These are phyloP conservation scores for Pavo muticus DNA, from an alignment of 2,113 vertebrate genomes.

Conservation along the genomic window DNA sequence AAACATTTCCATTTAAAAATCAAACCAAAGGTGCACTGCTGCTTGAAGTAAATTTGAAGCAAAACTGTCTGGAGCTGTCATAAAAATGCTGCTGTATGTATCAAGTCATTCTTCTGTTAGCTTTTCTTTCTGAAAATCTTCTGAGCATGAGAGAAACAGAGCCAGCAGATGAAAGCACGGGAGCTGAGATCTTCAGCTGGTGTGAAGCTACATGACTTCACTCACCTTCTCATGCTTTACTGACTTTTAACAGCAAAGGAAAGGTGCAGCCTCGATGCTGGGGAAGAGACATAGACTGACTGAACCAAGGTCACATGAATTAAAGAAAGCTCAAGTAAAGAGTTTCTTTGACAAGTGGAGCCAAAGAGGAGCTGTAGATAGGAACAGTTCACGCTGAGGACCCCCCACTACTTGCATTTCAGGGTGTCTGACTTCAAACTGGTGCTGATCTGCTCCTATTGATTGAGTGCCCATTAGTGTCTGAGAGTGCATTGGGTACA, in stretches of 20 bases:
- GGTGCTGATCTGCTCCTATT: background rate
- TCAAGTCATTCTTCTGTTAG: background rate
- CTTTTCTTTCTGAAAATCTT: constrained; percentile 13
- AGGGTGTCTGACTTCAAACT: background rate
- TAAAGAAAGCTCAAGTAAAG: background rate
- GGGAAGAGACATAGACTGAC: background rate
- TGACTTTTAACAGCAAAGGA: background rate
- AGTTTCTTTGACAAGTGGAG: background rate
- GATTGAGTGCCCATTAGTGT: background rate
- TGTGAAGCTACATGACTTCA: background rate
- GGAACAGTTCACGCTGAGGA: background rate
- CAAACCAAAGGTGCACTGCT: constrained; percentile 24
- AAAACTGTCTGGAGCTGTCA: background rate
- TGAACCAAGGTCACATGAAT: background rate
- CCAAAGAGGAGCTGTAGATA: background rate
- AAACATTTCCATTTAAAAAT: constrained; percentile 51
- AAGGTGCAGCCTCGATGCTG: background rate
- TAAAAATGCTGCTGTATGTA: background rate
- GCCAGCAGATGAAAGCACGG: constrained; percentile 23
- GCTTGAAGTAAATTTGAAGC: background rate
- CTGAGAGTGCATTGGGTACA: background rate
- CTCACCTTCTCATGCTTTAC: background rate
- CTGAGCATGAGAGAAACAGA: background rate
- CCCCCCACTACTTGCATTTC: background rate
- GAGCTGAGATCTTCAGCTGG: background rate